Evolutionary conservation across 2,797 vertebrate species (phyloP), one percentile per base, ranked within the genome.

Genomic region (Acanthornis magna): DNA sequence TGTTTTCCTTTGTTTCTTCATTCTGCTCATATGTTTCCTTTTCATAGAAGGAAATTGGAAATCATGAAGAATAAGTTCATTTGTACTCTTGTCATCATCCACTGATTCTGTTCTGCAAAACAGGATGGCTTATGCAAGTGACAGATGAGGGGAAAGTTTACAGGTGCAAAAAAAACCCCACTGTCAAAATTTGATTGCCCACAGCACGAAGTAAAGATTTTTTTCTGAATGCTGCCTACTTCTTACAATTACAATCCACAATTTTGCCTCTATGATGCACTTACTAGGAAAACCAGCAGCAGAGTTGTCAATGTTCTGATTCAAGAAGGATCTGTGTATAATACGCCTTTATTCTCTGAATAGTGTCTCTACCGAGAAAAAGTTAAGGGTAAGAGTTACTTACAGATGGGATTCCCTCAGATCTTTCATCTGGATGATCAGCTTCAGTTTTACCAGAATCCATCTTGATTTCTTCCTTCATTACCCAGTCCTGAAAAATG

Each of bases 401-500:
- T 71, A 79, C 16, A 68, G 89, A 89, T 95, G 57, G 13, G 53
- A 62, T 73, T 92, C 48, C 32, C 30, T 51, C 66, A 80, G 67
- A 66, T 48, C 55, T 82, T 92, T 86, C 54, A 29, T 78, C 72
- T 67, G 54, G 72, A 81, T 90, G 90, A 95, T 62, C 75, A 60
- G 60, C 60, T 93, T 91, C 43, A 22, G 8, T 75, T 83, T 67
- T 57, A 85, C 58, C 6, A 60, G 67, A 88, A 32, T 92, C 62
- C 91, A 2, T 95, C 80, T 95, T 92, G 77, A 88, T 96, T 96
- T 96, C 29, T 91, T 25, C 78, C 40, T 29, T 95, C 42, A 27
- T 34, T 45, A 50, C 48, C 80, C 71, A 29, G 47, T 76, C 36
- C 38, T 63, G 85, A 90, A 90, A 97, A 96, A 95, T 62, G 62